Evolutionary conservation across 2,113 vertebrate genomes (phyloP), one percentile per base, ranked within the genome.

Genomic region (Crotophaga sulcirostris): DNA sequence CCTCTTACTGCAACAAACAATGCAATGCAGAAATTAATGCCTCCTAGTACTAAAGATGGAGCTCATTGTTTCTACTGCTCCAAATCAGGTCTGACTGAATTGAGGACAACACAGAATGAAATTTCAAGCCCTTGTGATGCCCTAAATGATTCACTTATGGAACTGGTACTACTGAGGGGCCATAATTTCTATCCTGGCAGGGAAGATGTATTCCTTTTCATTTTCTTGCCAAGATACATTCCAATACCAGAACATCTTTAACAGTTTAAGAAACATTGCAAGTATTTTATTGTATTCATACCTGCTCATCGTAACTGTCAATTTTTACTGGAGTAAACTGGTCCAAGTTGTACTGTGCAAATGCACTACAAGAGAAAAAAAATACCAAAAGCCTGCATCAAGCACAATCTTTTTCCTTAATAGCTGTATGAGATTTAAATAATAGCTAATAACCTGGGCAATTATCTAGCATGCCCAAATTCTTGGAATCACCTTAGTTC

Each of bases 341-440:
- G 98, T 99, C 99, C 98, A 99, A 96, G 97, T 99, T 99, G 97
- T 99, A 99, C 95, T 99, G 99, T 97, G 99, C 99, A 99, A 99
- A 99, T 38, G 99, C 99, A 98, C 99, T 99, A 93, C 33, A 96
- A 96, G 89, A 90, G 93, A 15, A 94, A 93, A 81, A 49, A 1
- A 56, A 11, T 11, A 93, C 21, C 29, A 83, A 81, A 89, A 44
- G 31, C 8, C 59, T 74, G 21, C 8, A 79, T 85, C 63, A 95
- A 68, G 24, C n/a, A 90, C 40, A 68, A 4, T 80, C 18, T 69
- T 79, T 31, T 62, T 68, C 25, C 36, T 79, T 40, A 59, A 11
- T 3, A 81, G 58, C 38, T 60, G 5, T 21, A 85, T 64, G 13
- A 85, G 8, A 70, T 66, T 26, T 58, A 74, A 86, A 64, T 34